phyloP scores from a whole-genome alignment of 1,140 invertebrate genomes.

The Drosophila bifasciata region DNA sequence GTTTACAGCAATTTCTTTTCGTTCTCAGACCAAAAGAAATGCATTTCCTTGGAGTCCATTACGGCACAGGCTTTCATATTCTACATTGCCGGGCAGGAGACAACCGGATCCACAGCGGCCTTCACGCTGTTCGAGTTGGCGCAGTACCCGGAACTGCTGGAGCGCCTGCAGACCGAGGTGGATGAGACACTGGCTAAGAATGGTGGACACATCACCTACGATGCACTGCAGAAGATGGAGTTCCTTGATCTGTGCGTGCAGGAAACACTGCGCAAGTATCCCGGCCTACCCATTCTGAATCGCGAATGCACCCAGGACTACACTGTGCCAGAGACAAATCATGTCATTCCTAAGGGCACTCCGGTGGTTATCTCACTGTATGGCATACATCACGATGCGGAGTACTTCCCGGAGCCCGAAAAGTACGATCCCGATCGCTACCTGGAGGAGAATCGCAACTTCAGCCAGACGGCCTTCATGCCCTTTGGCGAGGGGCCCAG shows the following conservation, averaged over 20 bases:
- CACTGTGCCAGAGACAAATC: constrained; percentile 75
- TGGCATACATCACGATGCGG: constrained; percentile 85
- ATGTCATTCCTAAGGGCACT: constrained; percentile 84
- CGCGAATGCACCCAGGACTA: constrained; percentile 84
- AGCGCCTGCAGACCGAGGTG: constrained; percentile 86
- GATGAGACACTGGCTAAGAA: constrained; percentile 82
- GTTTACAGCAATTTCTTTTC: not conserved
- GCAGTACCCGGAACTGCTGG: constrained; percentile 86
- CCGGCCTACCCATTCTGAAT: constrained; percentile 85
- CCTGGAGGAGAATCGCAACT: constrained; percentile 83
- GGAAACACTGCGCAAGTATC: constrained; percentile 87
- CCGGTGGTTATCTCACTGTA: constrained; percentile 83
- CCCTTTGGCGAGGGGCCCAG: constrained; percentile 89
- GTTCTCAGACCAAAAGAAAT: constrained; percentile 48
- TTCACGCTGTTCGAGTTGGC: constrained; percentile 87
- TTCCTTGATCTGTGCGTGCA: constrained; percentile 86
- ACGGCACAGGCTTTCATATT: constrained; percentile 88
- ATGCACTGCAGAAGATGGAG: constrained; percentile 85
- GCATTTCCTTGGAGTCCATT: constrained; percentile 84
- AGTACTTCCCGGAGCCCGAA: constrained; percentile 88
- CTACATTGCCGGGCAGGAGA: constrained; percentile 90
- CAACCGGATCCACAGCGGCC: constrained; percentile 87
- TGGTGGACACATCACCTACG: constrained; percentile 85
- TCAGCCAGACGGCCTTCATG: constrained; percentile 84
- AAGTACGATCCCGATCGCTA: constrained; percentile 88